Conservation (phyloP, 2,113 vertebrate species). For the Aegotheles bennettii region DNA sequence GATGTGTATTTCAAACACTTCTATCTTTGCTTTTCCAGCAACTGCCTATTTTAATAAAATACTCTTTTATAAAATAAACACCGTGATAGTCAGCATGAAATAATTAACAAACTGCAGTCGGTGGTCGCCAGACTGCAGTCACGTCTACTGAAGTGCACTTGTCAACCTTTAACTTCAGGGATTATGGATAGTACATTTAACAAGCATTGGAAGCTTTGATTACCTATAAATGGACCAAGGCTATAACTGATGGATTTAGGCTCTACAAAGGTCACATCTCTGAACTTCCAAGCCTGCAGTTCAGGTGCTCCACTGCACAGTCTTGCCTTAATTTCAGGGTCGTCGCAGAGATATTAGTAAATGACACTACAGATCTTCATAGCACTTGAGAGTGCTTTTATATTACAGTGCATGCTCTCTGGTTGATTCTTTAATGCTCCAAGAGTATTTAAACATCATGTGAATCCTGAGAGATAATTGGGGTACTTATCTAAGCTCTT, state of each 20-base stretch:
- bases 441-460: constrained; percentile 15
- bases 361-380: neutral
- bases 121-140: neutral
- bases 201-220: neutral
- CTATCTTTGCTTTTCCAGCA: neutral
- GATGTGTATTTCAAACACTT: neutral
- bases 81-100: neutral
- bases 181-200: neutral
- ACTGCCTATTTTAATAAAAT: neutral
- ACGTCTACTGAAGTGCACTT: neutral
- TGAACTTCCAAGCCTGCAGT: neutral
- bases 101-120: neutral
- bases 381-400: neutral
- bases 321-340: neutral
- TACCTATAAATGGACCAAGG: neutral
- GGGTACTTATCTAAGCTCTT: constrained; percentile 1
- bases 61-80: neutral
- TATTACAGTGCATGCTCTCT: neutral
- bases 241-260: neutral
- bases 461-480: constrained; percentile 7
- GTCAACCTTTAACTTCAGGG: neutral
- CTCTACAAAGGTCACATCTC: neutral
- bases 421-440: neutral
- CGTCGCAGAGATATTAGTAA: neutral
- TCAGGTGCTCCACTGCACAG: neutral